Percentiles rank a stretch among this genome's conserved stretches.
Evolutionary conservation across 1,140 invertebrate genomes (phyloP).

Genomic region (Tenebrio molitor): DNA sequence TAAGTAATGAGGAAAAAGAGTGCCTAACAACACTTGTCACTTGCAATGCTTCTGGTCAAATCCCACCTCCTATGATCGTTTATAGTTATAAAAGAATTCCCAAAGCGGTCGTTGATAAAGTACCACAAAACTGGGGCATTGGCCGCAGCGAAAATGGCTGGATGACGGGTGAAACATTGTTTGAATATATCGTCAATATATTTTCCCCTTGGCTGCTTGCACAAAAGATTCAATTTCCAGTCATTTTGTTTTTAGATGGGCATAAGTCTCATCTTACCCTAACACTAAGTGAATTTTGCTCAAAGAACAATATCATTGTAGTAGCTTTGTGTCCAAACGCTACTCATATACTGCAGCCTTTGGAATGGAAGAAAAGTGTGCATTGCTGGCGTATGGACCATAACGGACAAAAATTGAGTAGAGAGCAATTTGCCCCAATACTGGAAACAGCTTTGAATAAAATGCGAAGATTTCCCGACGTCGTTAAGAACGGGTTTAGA

Average conservation of each 20-base stretch:
- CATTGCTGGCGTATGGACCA: background rate
- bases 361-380: constrained; percentile 37
- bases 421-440: constrained; percentile 26
- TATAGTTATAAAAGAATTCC: constrained; percentile 62
- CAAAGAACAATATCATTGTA: constrained; percentile 63
- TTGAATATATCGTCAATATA: constrained; percentile 65
- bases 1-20: constrained; percentile 53
- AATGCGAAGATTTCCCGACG: constrained; percentile 15
- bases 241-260: too few species aligned
- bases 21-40: constrained; percentile 60
- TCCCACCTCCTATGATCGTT: constrained; percentile 61
- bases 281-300: constrained; percentile 63
- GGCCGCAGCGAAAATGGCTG: too few species aligned
- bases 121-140: constrained; percentile 52
- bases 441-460: background rate
- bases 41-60: constrained; percentile 58
- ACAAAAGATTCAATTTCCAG: constrained; percentile 49
- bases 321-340: constrained; percentile 62
- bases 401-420: background rate
- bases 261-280: constrained; percentile 64
- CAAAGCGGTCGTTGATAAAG: constrained; percentile 23
- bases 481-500: constrained; percentile 55
- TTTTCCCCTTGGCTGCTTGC: constrained; percentile 58
- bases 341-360: constrained; percentile 50
- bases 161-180: constrained; percentile 65